Conservation (phyloP, 2,888 invertebrate species). For the Rhogogaster chlorosoma region DNA sequence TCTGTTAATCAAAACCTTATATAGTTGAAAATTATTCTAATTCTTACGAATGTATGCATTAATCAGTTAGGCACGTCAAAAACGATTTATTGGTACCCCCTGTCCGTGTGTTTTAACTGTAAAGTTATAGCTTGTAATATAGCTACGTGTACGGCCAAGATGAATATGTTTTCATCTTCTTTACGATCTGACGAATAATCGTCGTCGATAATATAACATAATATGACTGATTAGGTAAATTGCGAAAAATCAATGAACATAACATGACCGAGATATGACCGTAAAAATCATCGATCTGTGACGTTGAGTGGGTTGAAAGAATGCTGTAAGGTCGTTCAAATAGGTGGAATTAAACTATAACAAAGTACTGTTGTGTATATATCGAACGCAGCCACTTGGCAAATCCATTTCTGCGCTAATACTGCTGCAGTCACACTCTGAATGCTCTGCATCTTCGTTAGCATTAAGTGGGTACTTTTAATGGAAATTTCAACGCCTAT, state of each 20-base stretch:
- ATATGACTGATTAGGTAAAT: neutral
- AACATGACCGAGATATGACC: neutral
- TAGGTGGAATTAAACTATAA: neutral
- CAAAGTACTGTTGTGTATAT: neutral
- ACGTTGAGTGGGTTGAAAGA: neutral
- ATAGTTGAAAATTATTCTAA: neutral
- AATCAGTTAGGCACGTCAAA: neutral
- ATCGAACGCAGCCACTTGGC: constrained; percentile 2
- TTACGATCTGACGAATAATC: neutral
- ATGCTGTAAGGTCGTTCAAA: neutral
- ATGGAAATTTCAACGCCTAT: constrained; percentile 30
- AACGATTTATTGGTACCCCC: neutral
- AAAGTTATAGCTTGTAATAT: neutral
- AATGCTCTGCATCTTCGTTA: constrained; percentile 36
- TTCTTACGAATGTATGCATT: neutral
- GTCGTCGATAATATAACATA: too few relatives aligned
- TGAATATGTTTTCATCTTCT: neutral
- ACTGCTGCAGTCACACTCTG: constrained; percentile 25
- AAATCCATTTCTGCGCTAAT: constrained; percentile 18
- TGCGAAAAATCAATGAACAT: neutral
- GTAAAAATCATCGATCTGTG: constrained; percentile 22
- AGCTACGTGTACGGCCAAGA: neutral
- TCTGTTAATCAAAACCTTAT: neutral
- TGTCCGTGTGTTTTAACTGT: neutral
- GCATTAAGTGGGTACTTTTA: constrained; percentile 14